Conservation (phyloP, 1,140 invertebrate species). For the Dendrolimus kikuchii region DNA sequence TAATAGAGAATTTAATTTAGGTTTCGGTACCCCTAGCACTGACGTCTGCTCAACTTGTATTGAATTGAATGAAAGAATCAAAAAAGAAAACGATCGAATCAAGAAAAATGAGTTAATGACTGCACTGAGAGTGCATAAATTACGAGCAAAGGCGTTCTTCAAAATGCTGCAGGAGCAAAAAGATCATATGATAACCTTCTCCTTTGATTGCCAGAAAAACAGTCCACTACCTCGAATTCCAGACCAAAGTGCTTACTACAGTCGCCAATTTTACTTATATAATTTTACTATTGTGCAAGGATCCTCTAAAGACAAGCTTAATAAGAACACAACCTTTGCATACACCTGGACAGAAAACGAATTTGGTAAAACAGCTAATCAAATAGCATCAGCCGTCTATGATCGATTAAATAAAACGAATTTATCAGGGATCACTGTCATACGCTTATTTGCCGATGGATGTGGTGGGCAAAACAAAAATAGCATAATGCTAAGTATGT, state of each 20-base stretch:
- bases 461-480: constrained; percentile 11
- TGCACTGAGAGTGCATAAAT: constrained; percentile 19
- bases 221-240: constrained; percentile 18
- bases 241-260: constrained; percentile 23
- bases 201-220: too few species aligned
- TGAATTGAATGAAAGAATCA: constrained; percentile 6
- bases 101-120: constrained; percentile 16
- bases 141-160: constrained; percentile 24
- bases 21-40: constrained; percentile 6
- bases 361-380: constrained; percentile 12
- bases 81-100: constrained; percentile 6
- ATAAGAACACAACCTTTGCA: constrained; percentile 18
- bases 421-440: background rate
- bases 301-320: constrained; percentile 25
- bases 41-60: constrained; percentile 12
- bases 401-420: background rate
- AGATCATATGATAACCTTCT: constrained; percentile 24
- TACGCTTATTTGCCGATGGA: constrained; percentile 8
- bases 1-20: constrained; percentile 16
- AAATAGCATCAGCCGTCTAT: constrained; percentile 11
- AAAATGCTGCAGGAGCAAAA: constrained; percentile 18
- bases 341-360: constrained; percentile 14
- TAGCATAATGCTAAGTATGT: constrained; percentile 5
- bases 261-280: constrained; percentile 23
- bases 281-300: constrained; percentile 22